Conservation (phyloP, 2,113 vertebrate genomes). For the Dryoscopus gambensis region DNA sequence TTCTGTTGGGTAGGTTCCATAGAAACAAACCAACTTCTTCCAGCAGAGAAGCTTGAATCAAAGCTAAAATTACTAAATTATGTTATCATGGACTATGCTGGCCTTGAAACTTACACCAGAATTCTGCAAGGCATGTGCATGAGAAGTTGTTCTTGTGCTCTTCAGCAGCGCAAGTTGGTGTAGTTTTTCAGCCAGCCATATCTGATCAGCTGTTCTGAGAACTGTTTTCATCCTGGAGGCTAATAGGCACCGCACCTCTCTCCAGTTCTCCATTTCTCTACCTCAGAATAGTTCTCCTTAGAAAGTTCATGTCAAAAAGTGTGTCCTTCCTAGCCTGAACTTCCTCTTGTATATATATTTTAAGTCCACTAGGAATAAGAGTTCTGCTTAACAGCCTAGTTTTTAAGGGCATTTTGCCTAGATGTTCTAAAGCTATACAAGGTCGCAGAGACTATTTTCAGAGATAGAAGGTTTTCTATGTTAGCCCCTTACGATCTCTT, state of each 20-base stretch:
- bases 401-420: not conserved
- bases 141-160: not conserved
- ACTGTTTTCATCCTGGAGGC: not conserved
- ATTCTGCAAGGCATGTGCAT: not conserved
- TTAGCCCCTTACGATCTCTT: not conserved
- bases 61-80: not conserved
- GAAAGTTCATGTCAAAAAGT: not conserved
- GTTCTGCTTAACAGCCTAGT: not conserved
- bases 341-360: not conserved
- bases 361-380: not conserved
- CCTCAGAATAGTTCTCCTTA: not conserved
- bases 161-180: not conserved
- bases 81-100: not conserved
- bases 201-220: not conserved
- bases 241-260: not conserved
- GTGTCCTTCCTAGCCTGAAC: not conserved
- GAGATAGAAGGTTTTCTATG: not conserved
- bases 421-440: not conserved
- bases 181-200: not conserved
- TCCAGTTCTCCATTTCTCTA: not conserved
- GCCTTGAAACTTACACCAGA: not conserved
- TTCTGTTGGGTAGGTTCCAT: not conserved
- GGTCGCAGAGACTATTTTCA: not conserved
- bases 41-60: not conserved
- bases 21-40: not conserved